Conservation (phyloP, 2,113 vertebrate species). For the Mobula hypostoma region DNA sequence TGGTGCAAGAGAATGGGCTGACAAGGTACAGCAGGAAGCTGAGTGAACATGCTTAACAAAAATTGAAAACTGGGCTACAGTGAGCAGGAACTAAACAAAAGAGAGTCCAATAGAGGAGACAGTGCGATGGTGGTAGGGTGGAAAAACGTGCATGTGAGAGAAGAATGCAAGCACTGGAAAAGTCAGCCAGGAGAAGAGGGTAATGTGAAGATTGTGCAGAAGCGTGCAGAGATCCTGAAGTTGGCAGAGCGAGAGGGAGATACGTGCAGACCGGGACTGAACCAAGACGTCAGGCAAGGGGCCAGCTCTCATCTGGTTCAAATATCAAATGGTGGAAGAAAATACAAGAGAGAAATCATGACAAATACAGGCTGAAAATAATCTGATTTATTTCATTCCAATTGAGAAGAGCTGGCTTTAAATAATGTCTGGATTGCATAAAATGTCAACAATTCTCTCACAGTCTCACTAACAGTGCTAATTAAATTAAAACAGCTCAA, state of each 20-base stretch:
- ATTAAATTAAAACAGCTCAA: background rate
- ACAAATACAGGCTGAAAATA: conserved; percentile 14
- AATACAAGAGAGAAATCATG: conserved; percentile 12
- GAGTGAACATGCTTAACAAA: background rate
- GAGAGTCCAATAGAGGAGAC: background rate
- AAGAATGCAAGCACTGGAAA: background rate
- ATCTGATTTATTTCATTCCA: conserved; percentile 4
- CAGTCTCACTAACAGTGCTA: background rate
- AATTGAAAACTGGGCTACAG: background rate
- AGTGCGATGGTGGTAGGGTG: background rate
- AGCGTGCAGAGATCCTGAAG: conserved; percentile 1
- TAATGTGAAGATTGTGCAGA: background rate
- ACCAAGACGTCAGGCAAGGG: background rate
- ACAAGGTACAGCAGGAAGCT: too few species aligned
- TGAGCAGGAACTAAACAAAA: background rate
- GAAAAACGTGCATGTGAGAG: background rate
- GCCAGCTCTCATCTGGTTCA: conserved; percentile 32
- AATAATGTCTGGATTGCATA: background rate
- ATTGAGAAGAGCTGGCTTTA: background rate
- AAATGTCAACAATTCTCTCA: background rate
- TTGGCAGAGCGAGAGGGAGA: background rate
- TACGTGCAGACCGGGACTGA: background rate
- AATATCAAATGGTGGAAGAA: conserved; percentile 22
- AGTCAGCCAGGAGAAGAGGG: background rate
- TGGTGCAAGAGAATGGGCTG: too few species aligned